Conservation (phyloP, 64 coral and sea anemone species). For the Exaiptasia diaphana region DNA sequence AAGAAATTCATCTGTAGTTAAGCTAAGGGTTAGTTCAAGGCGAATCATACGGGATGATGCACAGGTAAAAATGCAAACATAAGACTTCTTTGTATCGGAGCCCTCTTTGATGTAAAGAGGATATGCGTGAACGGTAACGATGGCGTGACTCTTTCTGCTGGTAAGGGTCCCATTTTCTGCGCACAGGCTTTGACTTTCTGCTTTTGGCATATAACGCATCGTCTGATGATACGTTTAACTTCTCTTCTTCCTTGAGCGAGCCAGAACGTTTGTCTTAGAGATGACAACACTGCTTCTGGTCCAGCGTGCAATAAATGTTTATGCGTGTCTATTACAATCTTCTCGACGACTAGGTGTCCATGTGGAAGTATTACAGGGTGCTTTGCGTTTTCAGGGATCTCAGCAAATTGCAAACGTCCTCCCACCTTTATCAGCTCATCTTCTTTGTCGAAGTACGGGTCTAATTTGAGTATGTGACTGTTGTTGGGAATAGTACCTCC, state of each 20-base stretch:
- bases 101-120: slow-evolving; percentile 13
- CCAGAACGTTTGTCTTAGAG: slow-evolving; percentile 3
- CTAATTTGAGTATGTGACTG: slow-evolving; percentile 26
- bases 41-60: slow-evolving; percentile 20
- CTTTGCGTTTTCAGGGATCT: neutral
- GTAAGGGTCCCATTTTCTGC: slow-evolving; percentile 28
- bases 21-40: slow-evolving; percentile 14
- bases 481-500: slow-evolving; percentile 10
- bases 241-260: slow-evolving; percentile 4
- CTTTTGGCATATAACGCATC: slow-evolving; percentile 7
- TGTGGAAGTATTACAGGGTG: slow-evolving; percentile 9
- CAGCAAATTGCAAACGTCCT: slow-evolving; percentile 1
- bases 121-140: slow-evolving; percentile 8
- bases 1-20: slow-evolving; percentile 41
- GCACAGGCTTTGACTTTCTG: neutral
- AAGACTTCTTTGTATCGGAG: slow-evolving; percentile 3
- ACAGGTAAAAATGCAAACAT: slow-evolving; percentile 41
- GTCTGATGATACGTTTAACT: slow-evolving; percentile 2
- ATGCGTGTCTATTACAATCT: neutral
- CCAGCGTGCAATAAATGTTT: slow-evolving; percentile 11
- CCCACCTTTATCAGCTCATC: neutral
- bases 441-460: slow-evolving; percentile 3
- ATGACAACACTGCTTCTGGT: neutral
- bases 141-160: neutral
- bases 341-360: slow-evolving; percentile 5